Base-by-base conservation (phyloP, 2,113 vertebrate species). In the Argyrosomus japonicus region DNA sequence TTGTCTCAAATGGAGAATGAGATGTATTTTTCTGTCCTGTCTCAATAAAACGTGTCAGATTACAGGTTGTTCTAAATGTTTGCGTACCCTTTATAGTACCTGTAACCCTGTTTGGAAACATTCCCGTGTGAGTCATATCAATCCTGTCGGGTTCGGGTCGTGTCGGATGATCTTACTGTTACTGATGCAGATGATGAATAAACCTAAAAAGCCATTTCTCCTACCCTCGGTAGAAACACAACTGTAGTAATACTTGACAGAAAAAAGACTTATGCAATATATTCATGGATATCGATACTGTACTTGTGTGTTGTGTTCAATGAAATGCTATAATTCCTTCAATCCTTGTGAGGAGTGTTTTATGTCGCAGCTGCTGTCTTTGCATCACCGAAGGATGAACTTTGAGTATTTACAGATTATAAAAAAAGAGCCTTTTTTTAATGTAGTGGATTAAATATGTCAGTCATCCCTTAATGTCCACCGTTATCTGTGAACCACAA, bases 171-270 rank as follows among this genome's bases (percentile, higher is more conserved):
- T 29, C 4, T 47, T n/a, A 23, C 53, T 64, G 50, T 61, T 45
- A n/a, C 63, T 9, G 70, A 63, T 83, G 79, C 77, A 83, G 65
- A 76, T 71, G 82, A 81, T 68, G 72, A 79, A 76, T 54, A 68
- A 69, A 82, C 84, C 77, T 72, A 73, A 86, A 73, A 95, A 95
- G 93, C 94, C 93, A 94, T 94, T 86, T 83, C 47, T 85, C 71
- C 87, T 85, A 79, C 77, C 67, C 58, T 77, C 36, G 75, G 90
- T 85, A 86, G 87, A 89, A 75, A 87, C 77, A 82, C 72, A 65
- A 68, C 88, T 87, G 68, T 91, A 89, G 85, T 86, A 58, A 88
- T 87, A 93, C 89, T 90, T 92, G 89, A 93, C 51, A 21, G 84
- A 43, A 54, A 18, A 67, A 80, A 23, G 21, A 18, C 60, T 93